phyloP scores from a whole-genome alignment of 2,888 invertebrate species.

The Orchesellides sinensis region DNA sequence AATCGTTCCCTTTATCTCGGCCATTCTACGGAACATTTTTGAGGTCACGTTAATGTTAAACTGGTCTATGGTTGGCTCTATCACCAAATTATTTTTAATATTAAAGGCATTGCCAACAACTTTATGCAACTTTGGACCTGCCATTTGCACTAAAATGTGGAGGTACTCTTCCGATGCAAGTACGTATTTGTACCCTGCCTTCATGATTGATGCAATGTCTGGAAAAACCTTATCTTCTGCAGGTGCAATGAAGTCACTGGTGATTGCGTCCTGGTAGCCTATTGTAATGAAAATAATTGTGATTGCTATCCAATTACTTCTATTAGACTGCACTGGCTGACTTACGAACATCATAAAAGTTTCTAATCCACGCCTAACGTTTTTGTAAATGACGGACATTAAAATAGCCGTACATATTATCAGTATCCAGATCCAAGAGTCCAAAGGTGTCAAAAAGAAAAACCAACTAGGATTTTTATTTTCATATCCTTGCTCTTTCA shows the following conservation, averaged over 20 bases:
- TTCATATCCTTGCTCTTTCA: background rate
- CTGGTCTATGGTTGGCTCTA: background rate
- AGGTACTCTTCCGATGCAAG: background rate
- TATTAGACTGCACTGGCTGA: background rate
- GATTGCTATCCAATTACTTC: background rate
- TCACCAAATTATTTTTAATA: background rate
- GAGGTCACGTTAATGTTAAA: slow-evolving; percentile 3
- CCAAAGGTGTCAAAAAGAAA: background rate
- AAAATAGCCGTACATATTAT: background rate
- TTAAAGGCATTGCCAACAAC: background rate
- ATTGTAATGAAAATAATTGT: background rate
- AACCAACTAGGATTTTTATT: background rate
- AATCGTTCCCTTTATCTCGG: background rate
- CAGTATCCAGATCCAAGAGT: background rate
- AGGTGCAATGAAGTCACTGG: background rate
- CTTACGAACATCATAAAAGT: background rate
- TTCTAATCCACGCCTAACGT: background rate
- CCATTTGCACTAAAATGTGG: background rate
- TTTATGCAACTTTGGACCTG: slow-evolving; percentile 3
- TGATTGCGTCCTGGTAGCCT: background rate
- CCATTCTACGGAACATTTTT: background rate
- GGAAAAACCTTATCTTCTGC: background rate
- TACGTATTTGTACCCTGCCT: background rate
- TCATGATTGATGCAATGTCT: background rate
- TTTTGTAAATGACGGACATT: background rate